Percentiles rank a stretch among this genome's conserved stretches.
These are phyloP conservation scores for Anser brachyrhynchus DNA, from an alignment of 2,113 vertebrate species.

Conservation along the genomic window DNA sequence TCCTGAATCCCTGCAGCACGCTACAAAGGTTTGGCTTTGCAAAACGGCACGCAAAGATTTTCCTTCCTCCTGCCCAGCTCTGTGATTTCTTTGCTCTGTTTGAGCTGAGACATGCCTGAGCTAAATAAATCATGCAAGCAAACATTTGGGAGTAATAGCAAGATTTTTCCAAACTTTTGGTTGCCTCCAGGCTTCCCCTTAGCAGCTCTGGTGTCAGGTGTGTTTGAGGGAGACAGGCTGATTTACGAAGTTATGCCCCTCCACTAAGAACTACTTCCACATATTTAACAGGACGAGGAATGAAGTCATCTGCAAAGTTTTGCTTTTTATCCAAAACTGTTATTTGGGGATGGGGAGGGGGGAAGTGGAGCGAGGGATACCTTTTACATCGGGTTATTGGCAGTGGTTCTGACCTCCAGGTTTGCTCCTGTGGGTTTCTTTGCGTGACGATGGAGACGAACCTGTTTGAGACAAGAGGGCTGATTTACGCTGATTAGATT, in stretches of 20 bases:
- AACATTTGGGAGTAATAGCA: background rate
- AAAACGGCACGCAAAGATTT: rapidly evolving
- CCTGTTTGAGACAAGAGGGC: background rate
- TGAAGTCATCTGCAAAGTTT: background rate
- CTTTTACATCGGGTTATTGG: background rate
- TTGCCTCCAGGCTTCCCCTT: rapidly evolving
- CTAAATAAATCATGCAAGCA: background rate
- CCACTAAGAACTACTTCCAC: background rate
- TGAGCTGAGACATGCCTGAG: background rate
- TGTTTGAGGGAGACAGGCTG: rapidly evolving
- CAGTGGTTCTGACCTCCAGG: background rate
- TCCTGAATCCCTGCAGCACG: rapidly evolving
- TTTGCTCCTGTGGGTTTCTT: rapidly evolving
- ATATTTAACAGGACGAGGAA: rapidly evolving
- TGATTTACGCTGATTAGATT: rapidly evolving
- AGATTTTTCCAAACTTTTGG: background rate
- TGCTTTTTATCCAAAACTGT: rapidly evolving
- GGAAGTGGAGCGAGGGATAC: rapidly evolving
- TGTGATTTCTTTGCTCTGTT: background rate
- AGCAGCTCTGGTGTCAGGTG: background rate
- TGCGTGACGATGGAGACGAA: background rate
- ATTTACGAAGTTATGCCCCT: background rate
- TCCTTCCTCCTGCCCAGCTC: background rate
- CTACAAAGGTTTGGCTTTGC: background rate
- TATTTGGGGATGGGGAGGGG: background rate